phyloP scores from a whole-genome alignment of 2,113 vertebrate genomes.

The Spheniscus mendiculus region DNA sequence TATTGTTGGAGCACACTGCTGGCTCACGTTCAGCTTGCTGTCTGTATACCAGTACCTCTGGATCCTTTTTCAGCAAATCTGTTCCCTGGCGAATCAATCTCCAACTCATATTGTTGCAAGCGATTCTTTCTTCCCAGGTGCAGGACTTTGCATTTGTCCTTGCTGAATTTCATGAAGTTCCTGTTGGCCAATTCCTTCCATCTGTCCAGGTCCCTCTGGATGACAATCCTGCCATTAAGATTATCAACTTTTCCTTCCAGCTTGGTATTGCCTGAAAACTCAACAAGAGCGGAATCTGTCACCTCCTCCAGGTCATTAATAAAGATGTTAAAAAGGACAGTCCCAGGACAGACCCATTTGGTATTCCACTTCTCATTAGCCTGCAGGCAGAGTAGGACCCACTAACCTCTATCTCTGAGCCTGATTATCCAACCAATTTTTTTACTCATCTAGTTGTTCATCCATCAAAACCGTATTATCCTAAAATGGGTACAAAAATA shows the following conservation, averaged over 20 bases:
- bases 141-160: neutral
- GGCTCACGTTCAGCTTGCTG: neutral
- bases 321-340: neutral
- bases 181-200: neutral
- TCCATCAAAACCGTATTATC: neutral
- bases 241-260: neutral
- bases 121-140: neutral
- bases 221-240: neutral
- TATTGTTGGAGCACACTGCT: neutral
- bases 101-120: neutral
- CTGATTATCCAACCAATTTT: neutral
- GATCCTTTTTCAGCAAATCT: neutral
- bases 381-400: neutral
- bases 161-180: neutral
- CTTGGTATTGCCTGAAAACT: neutral
- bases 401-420: neutral
- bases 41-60: neutral
- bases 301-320: fast-evolving
- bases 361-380: neutral
- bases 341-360: neutral
- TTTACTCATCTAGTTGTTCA: neutral
- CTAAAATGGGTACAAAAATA: neutral
- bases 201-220: neutral
- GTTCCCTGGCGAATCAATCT: neutral
- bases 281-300: neutral